Conservation (phyloP, 2,113 vertebrate species). For the rabbit (Oryctolagus cuniculus) region mOryCun1.1 NC_091443.1:23908501-23909000, state of each 20-base stretch:
- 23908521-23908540: too few species aligned
- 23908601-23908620: too few species aligned
- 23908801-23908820: neutral
- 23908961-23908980: neutral
- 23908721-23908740: neutral
- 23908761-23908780: neutral
- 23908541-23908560: too few species aligned
- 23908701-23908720: neutral
- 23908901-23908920: neutral
- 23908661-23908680: too few species aligned
- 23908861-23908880: neutral
- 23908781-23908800: neutral
- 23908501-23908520: too few species aligned
- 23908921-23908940: neutral
- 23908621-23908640: too few species aligned
- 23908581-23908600: too few species aligned
- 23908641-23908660: too few species aligned
- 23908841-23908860: neutral
- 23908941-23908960: neutral
- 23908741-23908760: neutral
- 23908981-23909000: neutral
- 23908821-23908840: neutral
- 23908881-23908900: neutral
- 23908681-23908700: too few species aligned
- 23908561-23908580: too few species aligned